Conservation (phyloP, 2,113 vertebrate genomes). For the Mirounga angustirostris region DNA sequence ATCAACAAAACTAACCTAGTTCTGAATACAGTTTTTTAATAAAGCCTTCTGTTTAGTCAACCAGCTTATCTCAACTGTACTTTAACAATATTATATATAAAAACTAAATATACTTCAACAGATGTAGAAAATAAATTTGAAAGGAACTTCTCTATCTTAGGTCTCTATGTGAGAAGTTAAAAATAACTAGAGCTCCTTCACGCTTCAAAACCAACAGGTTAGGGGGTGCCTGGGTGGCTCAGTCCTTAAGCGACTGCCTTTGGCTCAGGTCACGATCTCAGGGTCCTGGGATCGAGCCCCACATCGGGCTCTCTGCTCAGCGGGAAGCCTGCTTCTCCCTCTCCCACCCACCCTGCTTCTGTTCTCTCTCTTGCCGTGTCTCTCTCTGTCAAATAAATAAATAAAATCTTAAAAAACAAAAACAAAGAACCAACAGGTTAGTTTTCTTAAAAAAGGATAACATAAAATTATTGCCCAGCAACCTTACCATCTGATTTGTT, state of each 20-base stretch:
- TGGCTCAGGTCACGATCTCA: too few species aligned
- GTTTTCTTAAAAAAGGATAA: slow-evolving; percentile 58
- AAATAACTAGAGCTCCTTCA: slow-evolving; percentile 57
- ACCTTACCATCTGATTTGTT: slow-evolving; percentile 47
- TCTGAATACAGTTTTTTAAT: background rate
- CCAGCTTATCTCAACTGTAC: background rate
- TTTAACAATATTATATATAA: background rate
- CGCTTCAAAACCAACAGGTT: background rate
- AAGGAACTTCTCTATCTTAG: slow-evolving; percentile 12
- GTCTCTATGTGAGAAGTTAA: slow-evolving; percentile 32
- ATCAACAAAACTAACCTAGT: background rate
- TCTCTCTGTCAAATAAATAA: too few species aligned
- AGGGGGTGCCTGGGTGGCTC: background rate
- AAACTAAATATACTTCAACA: slow-evolving; percentile 35
- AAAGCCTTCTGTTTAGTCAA: background rate
- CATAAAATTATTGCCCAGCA: slow-evolving; percentile 25
- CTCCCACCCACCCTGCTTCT: too few species aligned
- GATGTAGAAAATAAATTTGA: background rate
- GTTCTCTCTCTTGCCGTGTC: too few species aligned
- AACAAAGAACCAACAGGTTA: slow-evolving; percentile 1
- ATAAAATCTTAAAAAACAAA: too few species aligned
- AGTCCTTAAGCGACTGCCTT: too few species aligned
- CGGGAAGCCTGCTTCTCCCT: too few species aligned
- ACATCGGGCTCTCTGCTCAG: too few species aligned
- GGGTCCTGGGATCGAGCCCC: too few species aligned